Conservation (phyloP, 1,140 invertebrate genomes). For the Zaprionus kolodkinae region DNA sequence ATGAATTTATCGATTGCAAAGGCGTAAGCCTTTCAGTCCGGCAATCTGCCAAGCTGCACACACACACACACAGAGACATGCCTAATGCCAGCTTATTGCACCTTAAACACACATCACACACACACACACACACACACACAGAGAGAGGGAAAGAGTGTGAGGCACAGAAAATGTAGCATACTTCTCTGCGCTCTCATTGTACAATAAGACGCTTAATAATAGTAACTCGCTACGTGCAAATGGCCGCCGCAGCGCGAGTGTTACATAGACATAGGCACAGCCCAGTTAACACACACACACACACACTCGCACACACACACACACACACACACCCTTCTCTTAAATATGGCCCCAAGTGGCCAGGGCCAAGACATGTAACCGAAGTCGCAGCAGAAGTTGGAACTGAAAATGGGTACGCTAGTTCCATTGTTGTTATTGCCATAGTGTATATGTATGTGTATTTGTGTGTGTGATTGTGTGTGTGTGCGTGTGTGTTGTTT, state of each 20-base stretch:
- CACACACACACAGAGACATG: background rate
- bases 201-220: conserved; percentile 54
- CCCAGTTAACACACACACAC: conserved; percentile 57
- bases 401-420: conserved; percentile 56
- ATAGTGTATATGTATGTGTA: background rate
- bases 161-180: conserved; percentile 40
- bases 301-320: conserved; percentile 8
- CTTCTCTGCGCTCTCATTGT: conserved; percentile 45
- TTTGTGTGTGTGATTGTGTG: conserved; percentile 15
- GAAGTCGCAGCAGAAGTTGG: conserved; percentile 26
- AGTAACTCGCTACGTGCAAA: conserved; percentile 64
- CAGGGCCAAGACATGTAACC: conserved; percentile 58
- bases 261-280: conserved; percentile 71
- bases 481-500: conserved; percentile 23
- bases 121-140: conserved; percentile 14
- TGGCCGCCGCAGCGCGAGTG: conserved; percentile 43
- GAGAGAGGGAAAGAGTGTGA: background rate
- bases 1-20: conserved; percentile 28
- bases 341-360: conserved; percentile 63
- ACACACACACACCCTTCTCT: background rate
- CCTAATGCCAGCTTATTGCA: conserved; percentile 43
- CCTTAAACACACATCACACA: conserved; percentile 16
- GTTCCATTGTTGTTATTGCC: conserved; percentile 38
- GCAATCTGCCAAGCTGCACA: conserved; percentile 30
- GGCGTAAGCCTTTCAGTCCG: conserved; percentile 21